These are phyloP conservation scores for Patiria pectinifera DNA, from an alignment of 53 echinoderm and acorn worm species.

Conservation along the genomic window DNA sequence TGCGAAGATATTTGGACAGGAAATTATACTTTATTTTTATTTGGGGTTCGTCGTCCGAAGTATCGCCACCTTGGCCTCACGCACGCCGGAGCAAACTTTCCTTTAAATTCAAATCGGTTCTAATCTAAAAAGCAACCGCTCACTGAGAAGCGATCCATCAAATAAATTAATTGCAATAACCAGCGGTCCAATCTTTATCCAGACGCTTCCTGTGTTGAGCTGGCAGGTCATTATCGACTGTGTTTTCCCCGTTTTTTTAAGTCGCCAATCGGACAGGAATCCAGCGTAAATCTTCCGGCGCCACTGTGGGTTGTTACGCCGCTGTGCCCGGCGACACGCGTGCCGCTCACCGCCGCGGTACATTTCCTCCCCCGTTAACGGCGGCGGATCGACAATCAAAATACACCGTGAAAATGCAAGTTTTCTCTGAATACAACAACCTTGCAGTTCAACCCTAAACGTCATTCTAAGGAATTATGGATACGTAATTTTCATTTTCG, in stretches of 20 bases:
- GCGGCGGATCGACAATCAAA: not conserved
- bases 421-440: conserved; percentile 34
- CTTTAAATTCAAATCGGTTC: conserved; percentile 4
- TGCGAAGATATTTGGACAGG: conserved; percentile 18
- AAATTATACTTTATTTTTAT: not conserved
- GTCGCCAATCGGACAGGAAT: conserved; percentile 33
- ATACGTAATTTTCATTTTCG: conserved; percentile 1
- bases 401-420: conserved; percentile 18
- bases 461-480: conserved; percentile 2
- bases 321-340: conserved; percentile 3
- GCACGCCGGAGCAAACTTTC: not conserved
- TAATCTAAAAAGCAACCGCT: not conserved
- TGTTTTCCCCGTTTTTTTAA: conserved; percentile 17
- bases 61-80: not conserved
- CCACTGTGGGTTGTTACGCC: conserved; percentile 36
- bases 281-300: conserved; percentile 39
- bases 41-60: not conserved
- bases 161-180: conserved; percentile 38
- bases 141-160: conserved; percentile 23
- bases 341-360: not conserved
- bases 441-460: not conserved
- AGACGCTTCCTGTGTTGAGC: conserved; percentile 20
- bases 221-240: conserved; percentile 32
- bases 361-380: conserved; percentile 3
- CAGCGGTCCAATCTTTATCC: conserved; percentile 26